These are phyloP conservation scores for Chamaetylas fuelleborni DNA, from an alignment of 2,113 vertebrate species.

Conservation along the genomic window DNA sequence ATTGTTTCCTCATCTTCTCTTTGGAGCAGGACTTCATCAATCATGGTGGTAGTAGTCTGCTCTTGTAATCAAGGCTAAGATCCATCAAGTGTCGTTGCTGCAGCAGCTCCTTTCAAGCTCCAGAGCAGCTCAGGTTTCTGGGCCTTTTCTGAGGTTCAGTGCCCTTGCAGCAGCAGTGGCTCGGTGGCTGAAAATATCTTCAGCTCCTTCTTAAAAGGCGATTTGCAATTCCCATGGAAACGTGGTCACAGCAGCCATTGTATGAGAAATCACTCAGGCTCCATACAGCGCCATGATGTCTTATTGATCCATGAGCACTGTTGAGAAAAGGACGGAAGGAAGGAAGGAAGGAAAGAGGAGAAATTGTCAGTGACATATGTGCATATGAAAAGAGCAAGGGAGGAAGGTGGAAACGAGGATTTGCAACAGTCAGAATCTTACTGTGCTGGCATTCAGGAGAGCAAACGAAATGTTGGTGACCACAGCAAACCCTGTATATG, in stretches of 20 bases:
- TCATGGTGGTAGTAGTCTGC: constrained; percentile 28
- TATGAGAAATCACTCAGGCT: constrained; percentile 48
- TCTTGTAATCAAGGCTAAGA: constrained; percentile 32
- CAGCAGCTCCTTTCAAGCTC: constrained; percentile 34
- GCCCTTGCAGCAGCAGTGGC: not conserved
- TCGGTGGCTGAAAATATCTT: not conserved
- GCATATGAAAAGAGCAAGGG: constrained; percentile 40
- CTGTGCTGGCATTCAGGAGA: not conserved
- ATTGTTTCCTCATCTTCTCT: constrained; percentile 28
- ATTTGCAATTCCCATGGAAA: constrained; percentile 56
- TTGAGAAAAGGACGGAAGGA: not conserved
- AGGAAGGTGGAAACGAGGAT: constrained; percentile 1
- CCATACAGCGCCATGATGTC: not conserved
- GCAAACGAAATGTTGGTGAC: not conserved
- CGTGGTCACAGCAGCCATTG: constrained; percentile 23
- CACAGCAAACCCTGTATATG: not conserved
- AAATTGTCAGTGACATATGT: constrained; percentile 24
- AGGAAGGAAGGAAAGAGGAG: not conserved
- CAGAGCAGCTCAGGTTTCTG: constrained; percentile 6
- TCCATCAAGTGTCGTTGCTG: not conserved
- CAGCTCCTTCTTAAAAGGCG: not conserved
- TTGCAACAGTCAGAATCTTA: not conserved
- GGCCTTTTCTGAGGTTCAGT: constrained; percentile 6
- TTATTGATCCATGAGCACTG: constrained; percentile 39
- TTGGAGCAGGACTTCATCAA: constrained; percentile 30